A percentile compares a stretch with the other conserved stretches of the same genome.
phyloP scores from a whole-genome alignment of 1,140 invertebrate genomes.

The Leptinotarsa texana region DNA sequence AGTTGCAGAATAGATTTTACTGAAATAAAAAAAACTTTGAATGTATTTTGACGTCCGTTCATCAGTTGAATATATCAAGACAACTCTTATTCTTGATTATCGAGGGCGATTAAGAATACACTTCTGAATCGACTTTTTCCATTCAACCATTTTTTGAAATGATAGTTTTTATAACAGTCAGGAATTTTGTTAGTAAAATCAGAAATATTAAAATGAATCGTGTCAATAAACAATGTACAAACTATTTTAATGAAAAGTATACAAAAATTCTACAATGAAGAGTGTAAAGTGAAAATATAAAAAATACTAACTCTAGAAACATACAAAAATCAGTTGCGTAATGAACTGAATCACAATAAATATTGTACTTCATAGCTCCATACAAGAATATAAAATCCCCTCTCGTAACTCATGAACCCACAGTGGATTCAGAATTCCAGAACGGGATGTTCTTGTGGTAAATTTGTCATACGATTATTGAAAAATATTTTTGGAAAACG shows the following conservation, averaged over 20 bases:
- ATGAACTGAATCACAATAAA: conserved; percentile 1
- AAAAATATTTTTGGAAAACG: not conserved
- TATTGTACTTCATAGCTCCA: not conserved
- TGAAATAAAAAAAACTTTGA: too few species aligned
- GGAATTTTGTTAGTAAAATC: not conserved
- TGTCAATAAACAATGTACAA: not conserved
- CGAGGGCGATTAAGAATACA: too few species aligned
- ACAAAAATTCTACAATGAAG: not conserved
- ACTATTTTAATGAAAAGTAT: not conserved
- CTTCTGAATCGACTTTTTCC: not conserved
- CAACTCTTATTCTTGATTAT: too few species aligned
- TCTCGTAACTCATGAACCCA: too few species aligned
- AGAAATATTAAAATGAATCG: not conserved
- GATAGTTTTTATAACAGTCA: not conserved
- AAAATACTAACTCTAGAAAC: not conserved
- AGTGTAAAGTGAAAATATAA: not conserved
- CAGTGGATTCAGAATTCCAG: too few species aligned
- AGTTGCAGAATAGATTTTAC: too few species aligned
- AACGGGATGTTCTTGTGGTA: too few species aligned
- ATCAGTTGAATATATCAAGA: too few species aligned
- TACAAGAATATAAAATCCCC: not conserved
- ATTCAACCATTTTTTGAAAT: not conserved
- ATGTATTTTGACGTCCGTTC: too few species aligned
- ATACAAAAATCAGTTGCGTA: not conserved
- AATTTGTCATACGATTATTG: not conserved